Conservation (phyloP, 1,140 invertebrate genomes). For the Caenorhabditis tropicalis region DNA sequence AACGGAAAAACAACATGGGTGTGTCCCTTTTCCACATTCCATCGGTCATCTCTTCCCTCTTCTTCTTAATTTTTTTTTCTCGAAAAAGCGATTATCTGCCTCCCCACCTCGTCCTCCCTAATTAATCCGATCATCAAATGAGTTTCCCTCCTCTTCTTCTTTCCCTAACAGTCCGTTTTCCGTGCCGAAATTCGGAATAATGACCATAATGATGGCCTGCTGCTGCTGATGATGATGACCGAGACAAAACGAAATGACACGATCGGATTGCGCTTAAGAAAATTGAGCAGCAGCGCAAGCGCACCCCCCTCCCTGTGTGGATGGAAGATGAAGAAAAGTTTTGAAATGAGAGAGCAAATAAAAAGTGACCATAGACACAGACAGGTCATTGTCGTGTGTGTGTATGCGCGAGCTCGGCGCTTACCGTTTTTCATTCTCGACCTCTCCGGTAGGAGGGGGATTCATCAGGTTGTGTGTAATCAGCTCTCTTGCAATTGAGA, state of each 20-base stretch:
- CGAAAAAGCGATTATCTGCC: constrained; percentile 5
- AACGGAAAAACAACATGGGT: not conserved
- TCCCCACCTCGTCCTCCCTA: not conserved
- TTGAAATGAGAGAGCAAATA: constrained; percentile 39
- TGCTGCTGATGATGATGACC: constrained; percentile 17
- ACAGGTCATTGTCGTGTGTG: constrained; percentile 34
- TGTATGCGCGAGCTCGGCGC: not conserved
- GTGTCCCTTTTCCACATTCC: constrained; percentile 6
- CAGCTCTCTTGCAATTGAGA: constrained; percentile 43
- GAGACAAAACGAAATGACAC: constrained; percentile 7
- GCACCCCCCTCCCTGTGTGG: not conserved
- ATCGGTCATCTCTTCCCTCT: not conserved
- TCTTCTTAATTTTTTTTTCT: not conserved
- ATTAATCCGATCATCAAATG: constrained; percentile 37
- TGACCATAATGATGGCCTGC: not conserved
- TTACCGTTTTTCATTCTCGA: not conserved
- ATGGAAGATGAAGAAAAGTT: constrained; percentile 38
- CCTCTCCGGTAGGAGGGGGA: constrained; percentile 40
- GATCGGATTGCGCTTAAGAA: constrained; percentile 35
- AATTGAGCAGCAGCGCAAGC: constrained; percentile 24
- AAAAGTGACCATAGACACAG: constrained; percentile 40
- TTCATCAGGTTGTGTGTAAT: constrained; percentile 45
- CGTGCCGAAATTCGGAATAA: constrained; percentile 25
- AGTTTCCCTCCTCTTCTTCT: not conserved
- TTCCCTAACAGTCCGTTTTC: constrained; percentile 4